Conservation (phyloP, 2,888 invertebrate genomes). For the Taphrorychus bicolor region DNA sequence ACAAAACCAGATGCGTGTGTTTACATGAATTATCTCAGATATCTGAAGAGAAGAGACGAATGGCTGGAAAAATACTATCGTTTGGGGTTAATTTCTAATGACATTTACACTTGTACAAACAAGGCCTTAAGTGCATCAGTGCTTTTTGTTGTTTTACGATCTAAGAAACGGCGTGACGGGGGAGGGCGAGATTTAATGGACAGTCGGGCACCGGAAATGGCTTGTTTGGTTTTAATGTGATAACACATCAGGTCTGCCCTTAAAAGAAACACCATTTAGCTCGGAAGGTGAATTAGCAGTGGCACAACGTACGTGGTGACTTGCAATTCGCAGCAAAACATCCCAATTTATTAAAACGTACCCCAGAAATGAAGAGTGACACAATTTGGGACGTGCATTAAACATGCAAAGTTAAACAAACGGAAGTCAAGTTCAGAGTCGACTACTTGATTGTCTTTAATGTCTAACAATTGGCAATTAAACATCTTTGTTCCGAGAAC, state of each 20-base stretch:
- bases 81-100: slow-evolving; percentile 35
- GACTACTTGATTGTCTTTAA: slow-evolving; percentile 39
- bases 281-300: no score
- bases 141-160: slow-evolving; percentile 36
- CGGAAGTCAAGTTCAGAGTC: slow-evolving; percentile 39
- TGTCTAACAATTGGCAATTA: slow-evolving; percentile 41
- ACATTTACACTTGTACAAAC: slow-evolving; percentile 40
- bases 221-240: not conserved
- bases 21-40: slow-evolving; percentile 42
- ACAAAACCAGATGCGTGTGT: slow-evolving; percentile 42
- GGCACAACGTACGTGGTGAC: no score
- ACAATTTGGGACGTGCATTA: not conserved
- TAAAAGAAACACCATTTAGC: no score
- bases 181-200: slow-evolving; percentile 15
- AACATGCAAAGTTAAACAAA: slow-evolving; percentile 37
- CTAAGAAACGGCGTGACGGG: slow-evolving; percentile 20
- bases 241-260: not conserved
- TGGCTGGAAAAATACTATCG: slow-evolving; percentile 34
- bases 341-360: not conserved
- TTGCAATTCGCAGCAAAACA: no score
- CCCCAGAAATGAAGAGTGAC: not conserved
- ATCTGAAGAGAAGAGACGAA: slow-evolving; percentile 20
- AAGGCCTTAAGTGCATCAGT: slow-evolving; percentile 34
- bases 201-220: slow-evolving; percentile 5
- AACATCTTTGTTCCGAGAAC: slow-evolving; percentile 36